Base-by-base conservation (phyloP, 1,140 invertebrate species). In the Camponotus vicinus region DNA sequence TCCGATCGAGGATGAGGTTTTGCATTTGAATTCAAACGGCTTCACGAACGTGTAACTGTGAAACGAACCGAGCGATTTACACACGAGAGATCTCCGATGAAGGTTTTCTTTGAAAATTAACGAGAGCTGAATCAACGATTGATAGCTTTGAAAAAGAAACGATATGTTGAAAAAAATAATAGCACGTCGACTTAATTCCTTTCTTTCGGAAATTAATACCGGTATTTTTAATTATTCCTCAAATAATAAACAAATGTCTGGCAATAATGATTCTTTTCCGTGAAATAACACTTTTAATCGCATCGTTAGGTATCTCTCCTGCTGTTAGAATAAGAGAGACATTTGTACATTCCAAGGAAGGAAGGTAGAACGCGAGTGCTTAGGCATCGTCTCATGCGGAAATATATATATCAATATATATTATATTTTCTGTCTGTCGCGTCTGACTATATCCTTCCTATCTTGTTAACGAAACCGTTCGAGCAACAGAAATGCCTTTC, bases 401-500 rank as follows among this genome's bases (percentile, higher is more conserved):
- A 83, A 83, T 80, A 70, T 71, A 73, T 71, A 82, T 70, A 73
- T 66, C 63, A 59, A 87, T 66, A 73, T 52, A 52, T 52, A 52
- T 52, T 52, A 52, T 75, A 83, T 83, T 84, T 78, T 85, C 70
- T 59, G 73, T 85, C 73, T 76, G 71, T 42, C 52, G 59, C 64
- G 79, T n/a, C 32, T 40, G 40, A 69, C 78, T 73, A 52, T 52
- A 18, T 57, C 55, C n/a, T 61, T 76, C 67, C 85, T 76, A 63
- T 85, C 75, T 79, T 77, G 64, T 89, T 90, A 90, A 89, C 86
- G 76, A 89, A 90, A 55, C 70, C 49, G 80, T 80, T 90, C 89
- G 59, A 87, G 85, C 86, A 89, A 89, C 76, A 85, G 85, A 89
- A 67, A 89, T 57, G 85, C 87, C 86, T 89, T 90, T 89, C 84